Evolutionary conservation across 2,888 invertebrate genomes (phyloP), one percentile per base, ranked within the genome.

Genomic region (Ophioninae sp.): DNA sequence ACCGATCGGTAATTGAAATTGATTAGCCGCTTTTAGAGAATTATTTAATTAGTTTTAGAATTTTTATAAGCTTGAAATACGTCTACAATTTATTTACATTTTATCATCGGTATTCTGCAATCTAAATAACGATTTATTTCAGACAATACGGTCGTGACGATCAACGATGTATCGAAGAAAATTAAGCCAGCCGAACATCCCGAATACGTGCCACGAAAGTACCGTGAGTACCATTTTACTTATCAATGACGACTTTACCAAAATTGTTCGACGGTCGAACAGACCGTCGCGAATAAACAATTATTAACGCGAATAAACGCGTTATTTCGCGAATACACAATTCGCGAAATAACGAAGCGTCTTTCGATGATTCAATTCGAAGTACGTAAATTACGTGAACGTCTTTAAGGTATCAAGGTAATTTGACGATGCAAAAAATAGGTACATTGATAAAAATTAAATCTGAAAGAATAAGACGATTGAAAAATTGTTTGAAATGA

Each of bases 181-280:
- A 89, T 95, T n/a, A 94, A 93, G 83, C 90, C 93, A 67, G 95
- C 97, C 0, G 95, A 95, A 88, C 94, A 95, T 90, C 95, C 95
- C 2, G 96, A 98, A 94, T 95, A 96, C 91, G 97, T 99, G n/a
- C 98, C 99, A 8, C 93, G 94, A 88, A 95, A 96, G 88, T 97
- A 97, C 91, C 94, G 97, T 97, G 94, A 96, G 96, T 95, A 83
- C 62, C 41, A 6, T 41, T 41, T 50, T 6, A 50, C 17, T 17
- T 0, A 17, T 6, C 50, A 10, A 50, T 50, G 13, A 50, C 50
- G 17, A 50, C 13, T 10, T 44, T 10, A 44, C 44, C 3, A 44
- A 44, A 13, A 13, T 8, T 44, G 44, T 10, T 13, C 1, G 44
- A 5, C 3, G 44, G 41, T 7, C 41, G 7, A 7, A 8, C 41